Evolutionary conservation across 2,797 vertebrate genomes (phyloP).

Genomic region (Leptatherina wallacei): DNA sequence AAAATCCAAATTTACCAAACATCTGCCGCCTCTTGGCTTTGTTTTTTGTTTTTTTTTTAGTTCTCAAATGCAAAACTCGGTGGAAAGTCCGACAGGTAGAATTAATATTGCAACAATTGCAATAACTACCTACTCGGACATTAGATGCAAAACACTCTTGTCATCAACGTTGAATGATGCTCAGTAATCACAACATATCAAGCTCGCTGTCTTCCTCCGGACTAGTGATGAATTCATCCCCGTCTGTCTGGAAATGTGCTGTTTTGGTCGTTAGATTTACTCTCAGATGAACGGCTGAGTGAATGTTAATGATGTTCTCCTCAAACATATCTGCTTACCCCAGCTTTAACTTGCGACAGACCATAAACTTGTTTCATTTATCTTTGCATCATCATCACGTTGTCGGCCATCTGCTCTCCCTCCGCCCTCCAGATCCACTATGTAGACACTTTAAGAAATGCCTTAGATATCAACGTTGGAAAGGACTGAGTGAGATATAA

Average conservation of each 20-base stretch:
- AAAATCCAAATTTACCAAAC: not conserved
- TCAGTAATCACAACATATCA: not conserved
- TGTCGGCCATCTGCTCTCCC: slow-evolving; percentile 13
- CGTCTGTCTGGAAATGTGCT: not conserved
- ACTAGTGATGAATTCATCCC: not conserved
- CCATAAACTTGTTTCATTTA: not conserved
- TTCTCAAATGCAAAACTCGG: not conserved
- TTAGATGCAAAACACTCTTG: too few relatives aligned
- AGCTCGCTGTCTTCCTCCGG: not conserved
- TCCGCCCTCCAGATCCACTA: slow-evolving; percentile 45
- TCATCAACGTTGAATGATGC: not conserved
- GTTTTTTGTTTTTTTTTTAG: not conserved
- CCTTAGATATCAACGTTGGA: slow-evolving; percentile 78
- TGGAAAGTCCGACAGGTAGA: not conserved
- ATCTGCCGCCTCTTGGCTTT: not conserved
- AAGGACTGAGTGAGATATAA: slow-evolving; percentile 68
- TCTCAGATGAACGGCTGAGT: too few relatives aligned
- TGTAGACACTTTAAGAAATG: slow-evolving; percentile 79
- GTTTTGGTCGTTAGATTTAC: not conserved
- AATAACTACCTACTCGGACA: too few relatives aligned
- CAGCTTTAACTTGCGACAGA: not conserved
- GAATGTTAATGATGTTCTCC: too few relatives aligned
- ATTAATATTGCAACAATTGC: too few relatives aligned
- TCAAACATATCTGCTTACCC: not conserved
- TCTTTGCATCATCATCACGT: not conserved